Conservation (phyloP, 2,113 vertebrate species). For the Nannospalax galili region DNA sequence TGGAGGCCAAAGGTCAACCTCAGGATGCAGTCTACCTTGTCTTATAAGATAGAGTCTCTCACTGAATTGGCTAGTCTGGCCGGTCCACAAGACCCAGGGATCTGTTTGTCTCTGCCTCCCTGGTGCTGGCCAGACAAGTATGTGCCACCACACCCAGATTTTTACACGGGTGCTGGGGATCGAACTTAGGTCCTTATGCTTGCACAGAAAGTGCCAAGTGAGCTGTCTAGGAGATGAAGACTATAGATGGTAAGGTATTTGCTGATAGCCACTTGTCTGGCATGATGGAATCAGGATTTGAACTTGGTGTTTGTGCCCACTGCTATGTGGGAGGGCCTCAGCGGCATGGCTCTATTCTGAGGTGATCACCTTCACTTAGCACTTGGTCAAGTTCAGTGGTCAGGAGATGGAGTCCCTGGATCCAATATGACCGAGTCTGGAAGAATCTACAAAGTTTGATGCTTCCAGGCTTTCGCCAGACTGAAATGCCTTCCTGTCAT, state of each 20-base stretch:
- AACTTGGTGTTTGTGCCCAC: not conserved
- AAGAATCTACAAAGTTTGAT: not conserved
- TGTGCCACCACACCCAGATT: not conserved
- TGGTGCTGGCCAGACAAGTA: not conserved
- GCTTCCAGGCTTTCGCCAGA: fast-evolving
- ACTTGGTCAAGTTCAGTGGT: fast-evolving
- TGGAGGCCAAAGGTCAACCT: no score
- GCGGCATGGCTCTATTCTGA: not conserved
- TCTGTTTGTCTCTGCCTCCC: not conserved
- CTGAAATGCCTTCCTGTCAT: not conserved
- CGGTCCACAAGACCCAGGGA: not conserved
- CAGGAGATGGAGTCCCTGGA: not conserved
- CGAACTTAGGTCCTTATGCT: not conserved
- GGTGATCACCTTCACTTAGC: not conserved
- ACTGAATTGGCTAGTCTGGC: not conserved
- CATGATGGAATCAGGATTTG: not conserved
- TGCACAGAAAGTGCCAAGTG: not conserved
- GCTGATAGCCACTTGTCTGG: not conserved
- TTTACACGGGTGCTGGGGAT: not conserved
- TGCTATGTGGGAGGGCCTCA: fast-evolving
- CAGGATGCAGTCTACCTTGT: not conserved
- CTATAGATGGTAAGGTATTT: not conserved
- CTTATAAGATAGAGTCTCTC: not conserved
- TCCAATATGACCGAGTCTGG: fast-evolving
- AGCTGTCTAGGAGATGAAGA: not conserved